These are phyloP conservation scores for Peromyscus californicus DNA, from an alignment of 2,113 vertebrate genomes.

Conservation along the genomic window DNA sequence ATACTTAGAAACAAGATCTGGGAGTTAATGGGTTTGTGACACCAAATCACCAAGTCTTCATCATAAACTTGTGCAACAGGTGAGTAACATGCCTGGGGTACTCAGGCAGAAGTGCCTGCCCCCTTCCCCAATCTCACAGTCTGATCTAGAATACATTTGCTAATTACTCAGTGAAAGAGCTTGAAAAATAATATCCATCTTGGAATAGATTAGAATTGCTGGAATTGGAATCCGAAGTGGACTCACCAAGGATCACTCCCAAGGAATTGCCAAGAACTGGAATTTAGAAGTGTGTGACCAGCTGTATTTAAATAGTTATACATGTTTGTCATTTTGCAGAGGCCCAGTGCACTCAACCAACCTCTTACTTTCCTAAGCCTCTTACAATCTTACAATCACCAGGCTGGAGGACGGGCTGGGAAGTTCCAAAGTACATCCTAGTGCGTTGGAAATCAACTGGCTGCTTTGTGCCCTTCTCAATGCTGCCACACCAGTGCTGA, in stretches of 20 bases:
- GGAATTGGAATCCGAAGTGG: neutral
- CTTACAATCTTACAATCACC: neutral
- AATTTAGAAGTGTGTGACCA: neutral
- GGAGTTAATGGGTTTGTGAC: neutral
- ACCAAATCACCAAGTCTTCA: neutral
- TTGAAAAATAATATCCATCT: neutral
- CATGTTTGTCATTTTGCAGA: neutral
- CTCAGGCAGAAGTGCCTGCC: neutral
- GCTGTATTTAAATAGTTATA: neutral
- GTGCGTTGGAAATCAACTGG: neutral
- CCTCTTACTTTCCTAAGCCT: neutral
- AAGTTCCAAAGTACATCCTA: neutral
- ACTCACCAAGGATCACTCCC: neutral
- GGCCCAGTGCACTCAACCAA: neutral
- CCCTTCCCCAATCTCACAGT: neutral
- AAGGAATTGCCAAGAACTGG: neutral
- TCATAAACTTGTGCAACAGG: neutral
- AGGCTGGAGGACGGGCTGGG: neutral
- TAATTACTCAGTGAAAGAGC: neutral
- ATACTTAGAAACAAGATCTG: neutral
- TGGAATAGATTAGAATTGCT: neutral
- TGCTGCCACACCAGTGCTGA: neutral
- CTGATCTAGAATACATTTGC: neutral
- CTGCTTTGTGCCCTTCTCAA: neutral
- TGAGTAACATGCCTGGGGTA: neutral